Conservation (phyloP, 1,140 invertebrate genomes). For the Monomorium pharaonis region DNA sequence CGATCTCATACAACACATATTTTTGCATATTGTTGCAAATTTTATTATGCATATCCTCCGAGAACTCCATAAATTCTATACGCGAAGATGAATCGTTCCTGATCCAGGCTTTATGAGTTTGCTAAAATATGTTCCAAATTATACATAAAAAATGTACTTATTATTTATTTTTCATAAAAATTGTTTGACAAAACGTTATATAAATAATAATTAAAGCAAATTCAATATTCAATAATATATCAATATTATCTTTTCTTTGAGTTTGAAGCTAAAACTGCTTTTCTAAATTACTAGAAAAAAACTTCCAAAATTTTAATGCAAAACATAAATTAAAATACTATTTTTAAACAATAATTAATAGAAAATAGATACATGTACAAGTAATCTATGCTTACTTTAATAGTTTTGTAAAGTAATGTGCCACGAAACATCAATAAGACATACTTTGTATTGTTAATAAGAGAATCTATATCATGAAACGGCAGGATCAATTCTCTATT, state of each 20-base stretch:
- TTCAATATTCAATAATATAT: neutral
- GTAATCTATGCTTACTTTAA: neutral
- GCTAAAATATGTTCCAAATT: constrained; percentile 19
- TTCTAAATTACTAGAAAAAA: neutral
- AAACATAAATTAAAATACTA: neutral
- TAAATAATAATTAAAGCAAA: neutral
- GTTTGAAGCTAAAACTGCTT: neutral
- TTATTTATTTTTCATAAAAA: neutral
- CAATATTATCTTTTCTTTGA: neutral
- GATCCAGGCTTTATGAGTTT: neutral
- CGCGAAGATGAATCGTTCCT: neutral
- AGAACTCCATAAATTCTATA: neutral
- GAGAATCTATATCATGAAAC: constrained; percentile 62
- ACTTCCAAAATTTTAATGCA: neutral
- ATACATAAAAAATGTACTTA: neutral
- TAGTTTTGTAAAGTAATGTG: constrained; percentile 32
- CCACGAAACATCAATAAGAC: constrained; percentile 56
- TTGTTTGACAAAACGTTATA: neutral
- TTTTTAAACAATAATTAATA: neutral
- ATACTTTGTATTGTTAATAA: constrained; percentile 70
- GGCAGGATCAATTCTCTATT: constrained; percentile 56
- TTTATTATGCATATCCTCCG: constrained; percentile 28
- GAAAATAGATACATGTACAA: neutral
- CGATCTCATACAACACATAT: constrained; percentile 58
- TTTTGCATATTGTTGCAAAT: constrained; percentile 46